Conservation (phyloP, 2,888 invertebrate species). For the Cheilosia impressa region DNA sequence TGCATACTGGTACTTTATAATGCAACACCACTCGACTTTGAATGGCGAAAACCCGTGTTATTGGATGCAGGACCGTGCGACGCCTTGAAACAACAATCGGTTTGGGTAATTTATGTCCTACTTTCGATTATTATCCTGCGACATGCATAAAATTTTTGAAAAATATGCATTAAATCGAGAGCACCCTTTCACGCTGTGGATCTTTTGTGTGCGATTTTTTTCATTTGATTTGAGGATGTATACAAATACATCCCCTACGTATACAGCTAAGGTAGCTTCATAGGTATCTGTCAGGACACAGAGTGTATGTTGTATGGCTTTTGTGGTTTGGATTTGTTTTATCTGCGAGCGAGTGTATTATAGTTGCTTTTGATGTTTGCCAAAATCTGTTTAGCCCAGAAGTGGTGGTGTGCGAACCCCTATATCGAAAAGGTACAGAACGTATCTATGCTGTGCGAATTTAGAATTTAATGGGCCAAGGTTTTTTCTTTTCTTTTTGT, state of each 20-base stretch:
- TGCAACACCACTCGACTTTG: conserved; percentile 58
- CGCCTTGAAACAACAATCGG: conserved; percentile 74
- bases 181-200: conserved; percentile 62
- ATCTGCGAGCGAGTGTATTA: conserved; percentile 13
- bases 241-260: conserved; percentile 50
- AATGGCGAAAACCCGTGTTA: conserved; percentile 68
- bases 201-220: conserved; percentile 26
- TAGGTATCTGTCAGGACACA: conserved; percentile 37
- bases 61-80: conserved; percentile 66
- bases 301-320: conserved; percentile 52
- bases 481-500: conserved; percentile 1
- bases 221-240: conserved; percentile 60
- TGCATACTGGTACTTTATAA: conserved; percentile 37
- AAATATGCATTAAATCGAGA: conserved; percentile 75
- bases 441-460: background rate
- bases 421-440: conserved; percentile 26
- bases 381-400: conserved; percentile 18
- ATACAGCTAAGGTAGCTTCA: conserved; percentile 8
- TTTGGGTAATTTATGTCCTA: conserved; percentile 74
- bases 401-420: conserved; percentile 39
- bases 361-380: conserved; percentile 33
- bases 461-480: conserved; percentile 56
- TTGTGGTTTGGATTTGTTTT: conserved; percentile 68
- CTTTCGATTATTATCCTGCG: conserved; percentile 75
- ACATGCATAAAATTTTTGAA: conserved; percentile 69